Evolutionary conservation across 2,888 invertebrate genomes (phyloP), one percentile per base, ranked within the genome.

Genomic region (Phorcus lineatus): DNA sequence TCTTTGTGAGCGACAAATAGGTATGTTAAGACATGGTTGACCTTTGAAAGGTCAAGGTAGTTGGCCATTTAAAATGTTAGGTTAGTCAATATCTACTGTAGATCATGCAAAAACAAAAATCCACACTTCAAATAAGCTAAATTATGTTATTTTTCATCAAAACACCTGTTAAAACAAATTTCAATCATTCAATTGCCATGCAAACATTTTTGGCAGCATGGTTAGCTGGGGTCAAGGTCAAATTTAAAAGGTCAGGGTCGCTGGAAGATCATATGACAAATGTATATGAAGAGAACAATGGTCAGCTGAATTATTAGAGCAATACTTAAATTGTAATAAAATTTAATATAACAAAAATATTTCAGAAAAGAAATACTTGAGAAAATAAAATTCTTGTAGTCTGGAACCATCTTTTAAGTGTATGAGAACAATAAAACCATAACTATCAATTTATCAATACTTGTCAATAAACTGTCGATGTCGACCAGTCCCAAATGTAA

Each of bases 141-240:
- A 28, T 36, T 28, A 9, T 40, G 40, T 70, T 70, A 70, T 70
- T 70, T 36, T n/a, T 16, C 36, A 36, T 70, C 13, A 36, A 3
- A 36, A 19, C 19, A 36, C 19, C 28, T 31, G 70, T 70, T 70
- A 70, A 70, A 70, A 70, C 70, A 70, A 70, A 36, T 70, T 70
- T 36, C 70, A 31, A 70, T 19, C 70, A 62, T 36, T 70, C 70
- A 70, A 40, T 70, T 36, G 70, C 31, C 70, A 70, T 70, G 70
- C 70, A n/a, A 36, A 70, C 70, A 70, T 70, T n/a, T 70, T 40
- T 28, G 40, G 70, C 19, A 70, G 70, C 31, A 36, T 70, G 36
- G 70, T 70, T 70, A 70, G 70, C 70, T 70, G 70, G 40, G 70
- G 28, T 70, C 70, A 70, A 70, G 62, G 62, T 62, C 62, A 62